phyloP scores from a whole-genome alignment of 2,113 vertebrate genomes.

The Corvus cornix region DNA sequence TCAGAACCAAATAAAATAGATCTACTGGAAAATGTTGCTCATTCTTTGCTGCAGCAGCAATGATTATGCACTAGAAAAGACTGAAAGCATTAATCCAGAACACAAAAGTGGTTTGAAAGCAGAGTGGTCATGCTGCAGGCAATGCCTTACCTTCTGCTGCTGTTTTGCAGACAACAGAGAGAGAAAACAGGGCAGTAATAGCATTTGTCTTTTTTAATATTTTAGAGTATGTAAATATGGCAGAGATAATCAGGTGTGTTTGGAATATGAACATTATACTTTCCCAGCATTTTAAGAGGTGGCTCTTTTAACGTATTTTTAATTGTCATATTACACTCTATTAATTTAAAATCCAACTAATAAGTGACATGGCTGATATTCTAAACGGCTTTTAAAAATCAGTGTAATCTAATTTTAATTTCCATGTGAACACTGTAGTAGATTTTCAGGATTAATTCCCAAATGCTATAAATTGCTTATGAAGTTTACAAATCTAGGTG shows the following conservation, averaged over 20 bases:
- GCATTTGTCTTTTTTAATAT: slow-evolving; percentile 30
- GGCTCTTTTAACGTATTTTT: background rate
- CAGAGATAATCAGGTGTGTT: background rate
- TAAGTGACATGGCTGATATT: background rate
- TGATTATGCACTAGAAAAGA: slow-evolving; percentile 22
- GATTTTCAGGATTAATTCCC: background rate
- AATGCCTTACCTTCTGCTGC: slow-evolving; percentile 54
- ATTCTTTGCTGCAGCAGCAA: background rate
- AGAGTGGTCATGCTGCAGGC: slow-evolving; percentile 50
- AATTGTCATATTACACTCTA: background rate
- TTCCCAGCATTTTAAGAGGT: background rate
- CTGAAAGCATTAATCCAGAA: slow-evolving; percentile 48
- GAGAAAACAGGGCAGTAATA: slow-evolving; percentile 13
- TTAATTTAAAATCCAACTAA: background rate
- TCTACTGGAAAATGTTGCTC: background rate
- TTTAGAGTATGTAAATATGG: background rate
- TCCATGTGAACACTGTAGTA: background rate
- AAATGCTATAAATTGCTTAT: background rate
- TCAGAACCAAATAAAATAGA: background rate
- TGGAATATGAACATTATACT: background rate
- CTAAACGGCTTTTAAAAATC: background rate
- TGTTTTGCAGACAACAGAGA: slow-evolving; percentile 19
- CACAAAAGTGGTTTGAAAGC: slow-evolving; percentile 39
- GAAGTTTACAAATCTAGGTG: background rate
- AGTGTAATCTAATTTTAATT: background rate